These are phyloP conservation scores for Ciconia stormi DNA, from an alignment of 2,113 vertebrate genomes.

Conservation along the genomic window DNA sequence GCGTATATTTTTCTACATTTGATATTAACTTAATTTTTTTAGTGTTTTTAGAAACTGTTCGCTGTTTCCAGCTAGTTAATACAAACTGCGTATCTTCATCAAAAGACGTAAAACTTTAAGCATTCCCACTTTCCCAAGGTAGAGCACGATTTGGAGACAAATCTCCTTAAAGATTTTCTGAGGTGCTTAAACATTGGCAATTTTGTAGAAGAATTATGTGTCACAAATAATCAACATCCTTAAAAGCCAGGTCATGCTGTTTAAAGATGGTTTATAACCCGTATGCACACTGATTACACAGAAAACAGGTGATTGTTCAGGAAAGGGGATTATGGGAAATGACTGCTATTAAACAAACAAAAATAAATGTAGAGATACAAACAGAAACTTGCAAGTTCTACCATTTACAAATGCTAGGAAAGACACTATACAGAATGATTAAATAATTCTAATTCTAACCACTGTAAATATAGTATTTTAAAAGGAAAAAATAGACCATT, in stretches of 20 bases:
- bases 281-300: not conserved
- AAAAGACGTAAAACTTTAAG: not conserved
- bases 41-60: not conserved
- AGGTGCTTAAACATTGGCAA: not conserved
- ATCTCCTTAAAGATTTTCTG: not conserved
- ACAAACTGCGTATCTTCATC: not conserved
- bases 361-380: not conserved
- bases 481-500: not conserved
- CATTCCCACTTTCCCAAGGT: not conserved
- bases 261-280: not conserved
- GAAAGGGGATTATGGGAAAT: not conserved
- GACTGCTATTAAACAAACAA: not conserved
- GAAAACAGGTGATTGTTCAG: not conserved
- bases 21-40: not conserved
- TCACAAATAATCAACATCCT: not conserved
- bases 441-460: not conserved
- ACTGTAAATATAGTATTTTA: not conserved
- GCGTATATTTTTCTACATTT: fast-evolving
- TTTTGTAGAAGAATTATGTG: not conserved
- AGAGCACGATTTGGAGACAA: not conserved
- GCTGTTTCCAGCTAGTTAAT: not conserved
- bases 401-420: not conserved
- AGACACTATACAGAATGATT: not conserved
- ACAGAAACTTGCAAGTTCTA: not conserved
- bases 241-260: not conserved